A percentile compares a stretch with the other conserved stretches of the same genome.
These are phyloP conservation scores for Psittacula derbiana DNA, from an alignment of 2,797 vertebrate species.

Conservation along the genomic window DNA sequence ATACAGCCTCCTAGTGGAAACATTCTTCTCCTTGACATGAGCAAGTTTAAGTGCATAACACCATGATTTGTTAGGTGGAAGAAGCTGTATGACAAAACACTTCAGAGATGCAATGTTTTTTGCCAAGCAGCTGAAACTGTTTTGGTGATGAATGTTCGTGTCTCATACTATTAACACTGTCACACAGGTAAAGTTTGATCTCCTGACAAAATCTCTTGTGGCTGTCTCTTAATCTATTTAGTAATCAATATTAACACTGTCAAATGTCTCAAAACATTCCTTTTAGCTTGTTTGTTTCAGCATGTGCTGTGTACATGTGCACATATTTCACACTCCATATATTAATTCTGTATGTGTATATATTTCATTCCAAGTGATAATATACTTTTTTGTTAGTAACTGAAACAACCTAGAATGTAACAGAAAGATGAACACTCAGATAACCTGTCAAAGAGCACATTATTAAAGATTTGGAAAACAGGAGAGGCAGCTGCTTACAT, in stretches of 20 bases:
- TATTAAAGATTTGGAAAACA: not conserved
- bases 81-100: constrained; percentile 62
- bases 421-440: not conserved
- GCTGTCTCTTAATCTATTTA: constrained; percentile 75
- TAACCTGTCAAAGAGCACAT: not conserved
- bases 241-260: constrained; percentile 72
- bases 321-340: not conserved
- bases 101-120: constrained; percentile 63
- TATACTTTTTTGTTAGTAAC: not conserved
- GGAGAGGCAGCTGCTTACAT: not conserved
- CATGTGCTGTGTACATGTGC: not conserved
- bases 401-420: not conserved
- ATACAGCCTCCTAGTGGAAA: constrained; percentile 49
- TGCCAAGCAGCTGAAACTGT: constrained; percentile 68
- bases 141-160: constrained; percentile 68
- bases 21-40: constrained; percentile 48
- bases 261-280: constrained; percentile 57
- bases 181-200: constrained; percentile 66
- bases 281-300: constrained; percentile 37
- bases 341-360: not conserved
- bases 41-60: constrained; percentile 61
- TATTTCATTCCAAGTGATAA: constrained; percentile 60
- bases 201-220: constrained; percentile 64
- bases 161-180: constrained; percentile 58
- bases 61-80: constrained; percentile 73